Base-by-base conservation (phyloP, 1,140 invertebrate genomes). In the Chrysopa pallens region DNA sequence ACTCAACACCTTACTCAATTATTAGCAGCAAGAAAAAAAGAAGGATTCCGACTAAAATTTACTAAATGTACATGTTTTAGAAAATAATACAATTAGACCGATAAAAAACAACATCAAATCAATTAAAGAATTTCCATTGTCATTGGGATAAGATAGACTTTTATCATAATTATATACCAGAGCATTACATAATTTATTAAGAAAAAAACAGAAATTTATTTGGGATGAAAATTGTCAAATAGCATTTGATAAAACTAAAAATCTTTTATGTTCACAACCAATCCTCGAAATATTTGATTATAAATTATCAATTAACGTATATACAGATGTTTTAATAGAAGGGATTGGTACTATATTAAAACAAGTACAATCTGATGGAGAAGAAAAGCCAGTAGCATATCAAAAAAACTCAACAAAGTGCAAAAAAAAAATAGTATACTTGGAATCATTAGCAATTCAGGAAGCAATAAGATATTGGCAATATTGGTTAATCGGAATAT, bases 231-330 rank as follows among this genome's bases (percentile, higher is more conserved):
- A 41, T 14, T 41, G 43, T 13, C 31, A 48, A 37, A 7, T 35
- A 29, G 31, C 42, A 13, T 39, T 41, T 27, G 33, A 43, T 12
- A 27, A 40, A 31, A 36, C 46, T 29, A 48, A 46, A 15, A 29
- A 44, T 7, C 31, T 44, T n/a, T 39, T 52, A 28, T 42, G 38
- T 9, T 36, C 40, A 8, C 33, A 44, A 42, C 50, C 50, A 13
- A 29, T 49, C 6, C 31, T 51, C 36, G 36, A 37, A 27, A 42
- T 51, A 11, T 51, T 42, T 27, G 39, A 49, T 38, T 36, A 40
- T 29, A 36, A 43, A 12, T 38, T 42, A 38, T 31, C 40, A 29
- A 47, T 47, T 11, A 42, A 49, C 36, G 36, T 51, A 6, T 43
- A 49, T 37, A 49, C 45, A 1, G 48, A 51, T 31, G 50, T 46